These are phyloP conservation scores for Poeciliopsis occidentalis DNA, from an alignment of 2,113 vertebrate genomes.

Conservation along the genomic window DNA sequence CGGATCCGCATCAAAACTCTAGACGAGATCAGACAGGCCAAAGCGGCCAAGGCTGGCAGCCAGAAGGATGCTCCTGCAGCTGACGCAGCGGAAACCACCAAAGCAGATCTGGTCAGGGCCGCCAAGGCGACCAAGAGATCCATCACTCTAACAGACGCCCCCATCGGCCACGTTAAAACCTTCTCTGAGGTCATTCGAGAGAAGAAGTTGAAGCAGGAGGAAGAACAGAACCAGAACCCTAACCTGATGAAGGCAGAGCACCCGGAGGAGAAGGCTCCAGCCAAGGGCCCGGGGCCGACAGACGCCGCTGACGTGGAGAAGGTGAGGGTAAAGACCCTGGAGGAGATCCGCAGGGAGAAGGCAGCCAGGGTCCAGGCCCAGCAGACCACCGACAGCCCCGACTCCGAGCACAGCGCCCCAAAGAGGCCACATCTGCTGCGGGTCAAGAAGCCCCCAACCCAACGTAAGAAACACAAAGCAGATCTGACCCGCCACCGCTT, in stretches of 20 bases:
- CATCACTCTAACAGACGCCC: slow-evolving; percentile 40
- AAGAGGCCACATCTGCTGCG: slow-evolving; percentile 69
- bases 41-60: slow-evolving; percentile 77
- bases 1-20: slow-evolving; percentile 91
- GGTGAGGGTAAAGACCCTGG: slow-evolving; percentile 89
- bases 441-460: slow-evolving; percentile 67
- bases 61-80: slow-evolving; percentile 1
- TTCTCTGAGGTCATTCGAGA: slow-evolving; percentile 82
- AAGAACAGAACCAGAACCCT: slow-evolving; percentile 57
- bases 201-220: slow-evolving; percentile 83
- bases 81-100: slow-evolving; percentile 5
- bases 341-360: slow-evolving; percentile 93
- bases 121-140: slow-evolving; percentile 52
- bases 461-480: slow-evolving; percentile 66
- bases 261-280: slow-evolving; percentile 18
- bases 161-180: slow-evolving; percentile 68
- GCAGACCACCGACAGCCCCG: slow-evolving; percentile 30
- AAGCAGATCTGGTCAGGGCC: slow-evolving; percentile 38
- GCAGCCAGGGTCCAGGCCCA: slow-evolving; percentile 81
- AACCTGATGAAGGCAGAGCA: slow-evolving; percentile 19
- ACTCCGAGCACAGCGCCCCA: slow-evolving; percentile 17
- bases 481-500: too few relatives aligned
- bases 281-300: not conserved
- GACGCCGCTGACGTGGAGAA: slow-evolving; percentile 23
- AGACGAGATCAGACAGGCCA: slow-evolving; percentile 92